Evolutionary conservation across 2,888 invertebrate species (phyloP).

Genomic region (Epsilonema sp.): DNA sequence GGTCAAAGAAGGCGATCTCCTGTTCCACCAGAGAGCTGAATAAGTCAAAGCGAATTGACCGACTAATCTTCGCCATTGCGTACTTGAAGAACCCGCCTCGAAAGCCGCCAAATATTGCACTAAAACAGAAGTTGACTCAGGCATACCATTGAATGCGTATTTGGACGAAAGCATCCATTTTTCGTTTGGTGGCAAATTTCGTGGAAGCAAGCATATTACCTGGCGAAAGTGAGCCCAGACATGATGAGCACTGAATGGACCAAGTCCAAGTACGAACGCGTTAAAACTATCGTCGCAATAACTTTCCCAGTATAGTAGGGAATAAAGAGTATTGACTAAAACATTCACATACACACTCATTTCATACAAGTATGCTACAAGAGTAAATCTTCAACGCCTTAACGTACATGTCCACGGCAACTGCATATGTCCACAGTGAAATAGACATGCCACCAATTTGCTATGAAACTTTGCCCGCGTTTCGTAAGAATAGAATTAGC

Average conservation of each 20-base stretch:
- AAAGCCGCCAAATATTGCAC: conserved; percentile 28
- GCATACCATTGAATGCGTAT: conserved; percentile 8
- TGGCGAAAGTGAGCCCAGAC: conserved; percentile 22
- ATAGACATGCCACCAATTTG: no score
- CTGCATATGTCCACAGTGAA: no score
- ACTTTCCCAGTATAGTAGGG: conserved; percentile 33
- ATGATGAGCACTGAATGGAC: conserved; percentile 20
- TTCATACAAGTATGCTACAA: no score
- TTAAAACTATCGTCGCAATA: conserved; percentile 31
- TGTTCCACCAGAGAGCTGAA: conserved; percentile 28
- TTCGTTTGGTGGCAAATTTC: no score
- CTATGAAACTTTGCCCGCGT: no score
- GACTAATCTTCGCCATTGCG: conserved; percentile 26
- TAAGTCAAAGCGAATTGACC: conserved; percentile 26
- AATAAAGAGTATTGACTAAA: conserved; percentile 30
- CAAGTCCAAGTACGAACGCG: conserved; percentile 27
- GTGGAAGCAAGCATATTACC: no score
- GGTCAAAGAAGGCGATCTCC: conserved; percentile 32
- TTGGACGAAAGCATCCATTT: background rate
- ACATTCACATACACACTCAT: background rate
- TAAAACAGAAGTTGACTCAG: conserved; percentile 14
- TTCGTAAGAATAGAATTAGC: no score
- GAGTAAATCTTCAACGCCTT: no score
- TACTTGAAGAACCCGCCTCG: conserved; percentile 30
- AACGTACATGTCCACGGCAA: no score